Evolutionary conservation across 2,113 vertebrate genomes (phyloP).

Genomic region (Periophthalmus modestus): DNA sequence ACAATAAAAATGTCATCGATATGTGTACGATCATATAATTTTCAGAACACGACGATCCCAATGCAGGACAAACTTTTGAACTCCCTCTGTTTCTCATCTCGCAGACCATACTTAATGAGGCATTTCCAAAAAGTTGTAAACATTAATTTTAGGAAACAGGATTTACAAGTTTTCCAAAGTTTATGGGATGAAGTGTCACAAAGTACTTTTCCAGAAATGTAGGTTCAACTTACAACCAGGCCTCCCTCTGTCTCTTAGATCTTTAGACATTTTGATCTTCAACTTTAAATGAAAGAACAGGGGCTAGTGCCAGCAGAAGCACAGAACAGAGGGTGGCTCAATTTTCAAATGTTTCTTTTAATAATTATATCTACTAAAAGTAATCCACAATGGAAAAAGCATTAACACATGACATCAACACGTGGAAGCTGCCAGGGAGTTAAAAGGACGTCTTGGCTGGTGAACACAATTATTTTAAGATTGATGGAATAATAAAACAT

Average conservation of each 20-base stretch:
- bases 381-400: slow-evolving; percentile 75
- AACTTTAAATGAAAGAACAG: slow-evolving; percentile 59
- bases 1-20: slow-evolving; percentile 5
- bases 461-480: slow-evolving; percentile 70
- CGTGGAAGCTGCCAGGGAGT: slow-evolving; percentile 47
- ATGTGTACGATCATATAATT: not conserved
- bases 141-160: slow-evolving; percentile 15
- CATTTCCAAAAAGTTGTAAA: slow-evolving; percentile 6
- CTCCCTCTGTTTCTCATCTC: not conserved
- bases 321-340: slow-evolving; percentile 51
- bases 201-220: slow-evolving; percentile 1
- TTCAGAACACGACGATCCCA: slow-evolving; percentile 2
- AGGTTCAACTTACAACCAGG: slow-evolving; percentile 13
- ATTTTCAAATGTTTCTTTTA: slow-evolving; percentile 69
- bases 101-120: slow-evolving; percentile 4
- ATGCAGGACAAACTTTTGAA: slow-evolving; percentile 5
- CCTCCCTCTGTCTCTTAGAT: not conserved
- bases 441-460: slow-evolving; percentile 70
- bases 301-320: slow-evolving; percentile 61
- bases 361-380: slow-evolving; percentile 79
- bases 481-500: slow-evolving; percentile 52
- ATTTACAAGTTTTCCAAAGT: slow-evolving; percentile 3
- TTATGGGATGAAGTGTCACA: slow-evolving; percentile 12
- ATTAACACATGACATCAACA: slow-evolving; percentile 29
- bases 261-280: slow-evolving; percentile 58